Base-by-base conservation (phyloP, 2,797 vertebrate species). In the Trematomus bernacchii region DNA sequence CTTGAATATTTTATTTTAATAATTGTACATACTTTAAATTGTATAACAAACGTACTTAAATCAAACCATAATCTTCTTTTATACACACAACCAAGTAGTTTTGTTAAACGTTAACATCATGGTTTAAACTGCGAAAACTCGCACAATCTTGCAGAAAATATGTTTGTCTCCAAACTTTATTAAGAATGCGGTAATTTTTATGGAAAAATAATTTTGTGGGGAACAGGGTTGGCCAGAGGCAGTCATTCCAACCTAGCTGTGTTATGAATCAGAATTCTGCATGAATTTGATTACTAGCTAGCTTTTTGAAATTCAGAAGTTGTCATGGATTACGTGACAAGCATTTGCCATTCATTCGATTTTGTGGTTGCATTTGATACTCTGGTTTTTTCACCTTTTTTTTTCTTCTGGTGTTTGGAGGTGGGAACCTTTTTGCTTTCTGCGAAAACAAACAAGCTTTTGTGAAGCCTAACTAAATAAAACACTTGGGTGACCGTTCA, bases 371-470 rank as follows among this genome's bases (percentile, higher is more conserved):
- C 19, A 27, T 64, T 27, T 52, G 37, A 3, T 7, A 67, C 27
- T 57, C 33, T 4, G 21, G 42, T 30, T 40, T 46, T 53, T 1
- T 18, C 0, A 0, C 27, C 11, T 44, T 11, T 50, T 1, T 27
- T 21, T 65, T 66, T 74, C 27, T 27, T 27, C 27, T 27, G 27
- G 27, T 27, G 27, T 27, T 27, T 57, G 12, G 7, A 44, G 61
- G 6, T 47, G 33, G 53, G 60, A 46, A 46, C 44, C 48, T 46
- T n/a, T 19, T 74, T 77, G 27, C 27, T 77, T 46, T 76, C 15
- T 52, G 10, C 68, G 68, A 75, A 84, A 80, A 87, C 85, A 27
- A 88, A 85, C 57, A 66, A 44, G 48, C 46, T 77, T 61, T 80
- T 85, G 73, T 86, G 57, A 46, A 43, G 61, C 69, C 63, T 79